Evolutionary conservation across 1,140 invertebrate genomes (phyloP).

Genomic region (Leptonema lineaticorne): DNA sequence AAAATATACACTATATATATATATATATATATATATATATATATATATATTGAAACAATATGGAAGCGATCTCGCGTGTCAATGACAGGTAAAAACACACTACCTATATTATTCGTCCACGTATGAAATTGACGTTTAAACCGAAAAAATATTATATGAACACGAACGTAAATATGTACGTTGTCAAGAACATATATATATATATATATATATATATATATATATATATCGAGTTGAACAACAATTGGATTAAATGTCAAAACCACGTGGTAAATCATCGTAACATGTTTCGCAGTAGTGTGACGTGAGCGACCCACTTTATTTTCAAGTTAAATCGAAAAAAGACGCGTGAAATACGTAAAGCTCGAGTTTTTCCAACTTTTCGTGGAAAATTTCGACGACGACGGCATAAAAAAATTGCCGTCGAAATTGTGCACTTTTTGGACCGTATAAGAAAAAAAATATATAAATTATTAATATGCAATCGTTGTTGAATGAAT

Average conservation of each 20-base stretch:
- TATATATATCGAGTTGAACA: not conserved
- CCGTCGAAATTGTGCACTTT: no score
- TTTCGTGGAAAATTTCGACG: no score
- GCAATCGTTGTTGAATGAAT: no score
- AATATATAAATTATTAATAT: no score
- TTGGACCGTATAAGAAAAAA: no score
- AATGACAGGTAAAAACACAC: not conserved
- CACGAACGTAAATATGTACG: not conserved
- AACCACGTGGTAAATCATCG: slow-evolving; percentile 1
- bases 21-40: not conserved
- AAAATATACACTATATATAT: not conserved
- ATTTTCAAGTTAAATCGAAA: no score
- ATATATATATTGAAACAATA: not conserved
- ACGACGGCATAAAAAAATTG: no score
- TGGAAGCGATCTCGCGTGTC: not conserved
- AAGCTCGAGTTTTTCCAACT: no score
- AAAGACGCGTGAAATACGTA: no score
- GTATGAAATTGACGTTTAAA: not conserved
- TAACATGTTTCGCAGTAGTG: not conserved
- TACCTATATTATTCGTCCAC: not conserved
- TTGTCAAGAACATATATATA: no score
- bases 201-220: no score
- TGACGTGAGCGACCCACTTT: slow-evolving; percentile 1
- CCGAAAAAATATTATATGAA: not conserved
- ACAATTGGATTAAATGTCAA: not conserved